Evolutionary conservation across 2,113 vertebrate species (phyloP), one percentile per base, ranked within the genome.

Genomic region (Dipodomys ordii): DNA sequence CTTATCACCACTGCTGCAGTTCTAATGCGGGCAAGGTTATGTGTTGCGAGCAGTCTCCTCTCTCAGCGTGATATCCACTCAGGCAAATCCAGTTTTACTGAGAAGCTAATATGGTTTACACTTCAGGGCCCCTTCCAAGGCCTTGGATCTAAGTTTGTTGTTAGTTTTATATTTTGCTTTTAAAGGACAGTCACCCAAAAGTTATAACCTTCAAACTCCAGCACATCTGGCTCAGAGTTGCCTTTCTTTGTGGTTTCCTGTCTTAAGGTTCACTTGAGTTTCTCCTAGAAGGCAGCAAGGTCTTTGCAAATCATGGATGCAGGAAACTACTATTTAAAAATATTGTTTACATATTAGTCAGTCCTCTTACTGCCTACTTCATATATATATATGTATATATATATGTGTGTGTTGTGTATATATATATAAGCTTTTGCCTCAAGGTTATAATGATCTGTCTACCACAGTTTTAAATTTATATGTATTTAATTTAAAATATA

Each of bases 31-130:
- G 78, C 32, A 49, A 82, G 6, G 6, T 32, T 39, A 2, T 39
- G 30, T 68, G 32, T 69, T 79, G 90, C 94, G 72, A 87, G 85
- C 57, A 88, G 35, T 49, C 25, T 49, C 32, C 57, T 49, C 64
- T 65, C 15, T 10, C 64, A 39, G 27, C 9, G 68, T 83, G 28
- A 20, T 64, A 72, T 12, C 15, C 68, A 84, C 62, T 27, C 91
- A 44, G 64, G 57, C 62, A 46, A 27, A 83, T 49, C 67, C n/a
- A 20, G 35, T 68, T 91, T 83, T 82, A 28, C 60, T 60, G 22
- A 5, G n/a, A 84, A 69, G 16, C 27, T 71, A 13, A 57, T 4
- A 3, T 19, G 79, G 78, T 20, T 69, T 62, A 44, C 39, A 13
- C 30, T 94, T 91, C 65, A 25, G 25, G 49, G n/a, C 19, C 67